Conservation (phyloP, 2,888 invertebrate genomes). For the Pterobdella sp. region DNA sequence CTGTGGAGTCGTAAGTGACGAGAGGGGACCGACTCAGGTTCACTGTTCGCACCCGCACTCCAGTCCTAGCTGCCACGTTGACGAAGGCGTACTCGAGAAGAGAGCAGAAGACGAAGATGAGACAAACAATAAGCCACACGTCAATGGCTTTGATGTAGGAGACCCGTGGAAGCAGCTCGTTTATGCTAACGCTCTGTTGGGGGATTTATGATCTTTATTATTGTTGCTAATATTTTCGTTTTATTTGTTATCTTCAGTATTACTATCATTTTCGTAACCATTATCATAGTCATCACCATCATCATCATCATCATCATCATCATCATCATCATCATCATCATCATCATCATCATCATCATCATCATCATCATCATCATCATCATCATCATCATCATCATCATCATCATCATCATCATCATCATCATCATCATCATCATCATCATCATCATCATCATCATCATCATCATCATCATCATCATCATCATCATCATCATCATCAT, state of each 20-base stretch:
- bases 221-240: neutral
- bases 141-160: conserved; percentile 30
- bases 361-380: too few relatives aligned
- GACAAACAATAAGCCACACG: conserved; percentile 26
- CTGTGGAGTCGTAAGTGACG: conserved; percentile 20
- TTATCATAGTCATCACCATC: too few relatives aligned
- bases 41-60: conserved; percentile 22
- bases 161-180: conserved; percentile 25
- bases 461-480: conserved; percentile 9
- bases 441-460: conserved; percentile 11
- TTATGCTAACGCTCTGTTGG: conserved; percentile 27
- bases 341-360: conserved; percentile 11
- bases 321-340: neutral
- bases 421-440: conserved; percentile 11
- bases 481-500: conserved; percentile 4
- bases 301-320: neutral
- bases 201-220: neutral
- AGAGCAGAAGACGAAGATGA: conserved; percentile 26
- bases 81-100: conserved; percentile 26
- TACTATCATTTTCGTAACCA: too few relatives aligned
- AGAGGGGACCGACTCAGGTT: conserved; percentile 15
- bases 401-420: too few relatives aligned
- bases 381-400: too few relatives aligned
- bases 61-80: conserved; percentile 28
- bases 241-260: neutral